phyloP scores from a whole-genome alignment of 2,797 vertebrate species.

The Limnodromus scolopaceus region DNA sequence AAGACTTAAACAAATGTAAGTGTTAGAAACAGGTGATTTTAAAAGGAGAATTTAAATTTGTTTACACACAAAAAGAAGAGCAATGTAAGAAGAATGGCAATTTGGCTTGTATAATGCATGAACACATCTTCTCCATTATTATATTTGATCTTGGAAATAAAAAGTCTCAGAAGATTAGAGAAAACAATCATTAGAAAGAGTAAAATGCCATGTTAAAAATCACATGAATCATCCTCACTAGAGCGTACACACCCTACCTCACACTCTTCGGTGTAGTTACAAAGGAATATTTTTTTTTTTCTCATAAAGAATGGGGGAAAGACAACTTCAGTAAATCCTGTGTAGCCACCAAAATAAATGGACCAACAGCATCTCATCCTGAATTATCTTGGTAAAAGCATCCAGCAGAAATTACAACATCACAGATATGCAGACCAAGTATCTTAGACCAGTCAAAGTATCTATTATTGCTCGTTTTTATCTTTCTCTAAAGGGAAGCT shows the following conservation, averaged over 20 bases:
- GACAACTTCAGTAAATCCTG: not conserved
- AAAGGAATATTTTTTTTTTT: not conserved
- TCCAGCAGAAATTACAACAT: slow-evolving; percentile 1
- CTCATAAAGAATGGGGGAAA: not conserved
- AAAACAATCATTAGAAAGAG: not conserved
- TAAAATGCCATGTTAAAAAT: not conserved
- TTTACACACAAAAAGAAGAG: not conserved
- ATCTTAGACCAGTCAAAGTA: slow-evolving; percentile 59
- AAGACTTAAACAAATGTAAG: not conserved
- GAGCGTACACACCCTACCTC: not conserved
- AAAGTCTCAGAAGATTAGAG: not conserved
- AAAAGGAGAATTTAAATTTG: not conserved
- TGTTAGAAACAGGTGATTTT: not conserved
- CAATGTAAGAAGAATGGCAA: not conserved
- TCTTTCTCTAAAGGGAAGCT: slow-evolving; percentile 75
- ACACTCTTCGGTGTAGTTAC: not conserved
- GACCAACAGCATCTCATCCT: not conserved
- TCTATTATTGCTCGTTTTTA: slow-evolving; percentile 74
- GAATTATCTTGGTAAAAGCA: not conserved
- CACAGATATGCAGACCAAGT: slow-evolving; percentile 48
- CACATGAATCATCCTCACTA: not conserved
- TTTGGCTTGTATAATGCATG: not conserved
- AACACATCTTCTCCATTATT: not conserved
- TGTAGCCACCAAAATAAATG: not conserved
- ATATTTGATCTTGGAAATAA: not conserved